A percentile compares a stretch with the other conserved stretches of the same genome.
Conservation (phyloP, 2,888 invertebrate genomes). For the Nasonia oneida region DNA sequence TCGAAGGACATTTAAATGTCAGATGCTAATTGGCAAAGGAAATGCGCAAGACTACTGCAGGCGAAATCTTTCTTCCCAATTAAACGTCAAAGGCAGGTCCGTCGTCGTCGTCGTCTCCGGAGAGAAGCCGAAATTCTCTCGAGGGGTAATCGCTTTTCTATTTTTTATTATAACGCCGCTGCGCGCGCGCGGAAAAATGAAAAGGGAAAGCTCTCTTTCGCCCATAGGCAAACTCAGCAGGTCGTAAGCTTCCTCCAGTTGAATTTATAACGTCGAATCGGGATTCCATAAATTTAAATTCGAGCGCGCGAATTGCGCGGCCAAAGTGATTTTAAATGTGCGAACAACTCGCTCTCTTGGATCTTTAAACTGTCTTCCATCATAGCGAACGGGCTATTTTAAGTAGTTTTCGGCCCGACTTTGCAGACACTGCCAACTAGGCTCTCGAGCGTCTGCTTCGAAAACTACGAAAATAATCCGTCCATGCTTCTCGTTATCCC, state of each 20-base stretch:
- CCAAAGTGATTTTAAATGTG: too few relatives aligned
- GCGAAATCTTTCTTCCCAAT: slow-evolving; percentile 19
- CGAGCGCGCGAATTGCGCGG: neutral
- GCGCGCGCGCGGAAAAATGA: neutral
- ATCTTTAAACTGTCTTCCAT: neutral
- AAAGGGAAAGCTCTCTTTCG: neutral
- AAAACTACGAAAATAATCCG: neutral
- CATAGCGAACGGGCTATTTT: neutral
- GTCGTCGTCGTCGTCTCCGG: neutral
- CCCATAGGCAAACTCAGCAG: neutral
- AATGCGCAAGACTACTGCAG: neutral
- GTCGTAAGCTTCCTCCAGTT: neutral
- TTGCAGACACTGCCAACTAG: neutral
- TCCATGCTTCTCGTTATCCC: neutral
- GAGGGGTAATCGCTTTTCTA: slow-evolving; percentile 38
- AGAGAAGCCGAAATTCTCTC: slow-evolving; percentile 14
- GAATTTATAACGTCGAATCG: neutral
- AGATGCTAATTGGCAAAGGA: slow-evolving; percentile 5
- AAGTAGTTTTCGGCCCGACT: neutral
- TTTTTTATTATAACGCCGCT: slow-evolving; percentile 33
- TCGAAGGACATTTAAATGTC: neutral
- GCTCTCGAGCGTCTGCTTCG: neutral
- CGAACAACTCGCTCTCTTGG: too few relatives aligned
- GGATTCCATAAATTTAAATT: slow-evolving; percentile 4
- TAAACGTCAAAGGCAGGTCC: slow-evolving; percentile 37